Conservation (phyloP, 2,797 vertebrate species). For the Fistularia commersonii region DNA sequence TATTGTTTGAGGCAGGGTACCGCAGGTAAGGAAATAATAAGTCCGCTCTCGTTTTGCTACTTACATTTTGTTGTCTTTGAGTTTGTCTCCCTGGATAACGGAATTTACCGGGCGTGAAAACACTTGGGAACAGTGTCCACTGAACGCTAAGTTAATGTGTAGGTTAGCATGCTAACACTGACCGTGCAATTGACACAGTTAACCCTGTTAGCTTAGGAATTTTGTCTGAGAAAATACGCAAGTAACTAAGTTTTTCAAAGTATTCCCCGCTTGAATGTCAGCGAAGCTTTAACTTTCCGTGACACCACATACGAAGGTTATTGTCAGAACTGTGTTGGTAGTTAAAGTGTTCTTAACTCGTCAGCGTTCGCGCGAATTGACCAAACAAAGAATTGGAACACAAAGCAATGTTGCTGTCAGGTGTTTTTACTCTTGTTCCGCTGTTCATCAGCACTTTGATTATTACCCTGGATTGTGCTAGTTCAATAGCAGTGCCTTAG, state of each 20-base stretch:
- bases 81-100: too few species aligned
- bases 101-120: background rate
- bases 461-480: constrained; percentile 7
- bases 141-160: background rate
- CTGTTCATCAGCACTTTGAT: constrained; percentile 44
- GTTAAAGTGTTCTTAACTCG: constrained; percentile 7
- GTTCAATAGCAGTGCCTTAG: background rate
- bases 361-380: constrained; percentile 3
- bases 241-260: too few species aligned
- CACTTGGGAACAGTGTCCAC: background rate
- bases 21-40: constrained; percentile 50
- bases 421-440: constrained; percentile 9
- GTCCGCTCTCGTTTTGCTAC: background rate
- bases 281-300: too few species aligned
- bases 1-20: constrained; percentile 56
- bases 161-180: constrained; percentile 41
- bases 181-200: constrained; percentile 24
- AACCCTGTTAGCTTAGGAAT: background rate
- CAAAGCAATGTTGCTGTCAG: constrained; percentile 43
- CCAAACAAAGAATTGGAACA: constrained; percentile 53
- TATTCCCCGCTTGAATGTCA: too few species aligned
- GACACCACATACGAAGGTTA: too few species aligned
- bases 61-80: too few species aligned
- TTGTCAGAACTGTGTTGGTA: background rate
- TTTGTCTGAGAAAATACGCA: background rate